A percentile compares a stretch with the other conserved stretches of the same genome.
phyloP scores from a whole-genome alignment of 1,140 invertebrate species.

The Myzus persicae region DNA sequence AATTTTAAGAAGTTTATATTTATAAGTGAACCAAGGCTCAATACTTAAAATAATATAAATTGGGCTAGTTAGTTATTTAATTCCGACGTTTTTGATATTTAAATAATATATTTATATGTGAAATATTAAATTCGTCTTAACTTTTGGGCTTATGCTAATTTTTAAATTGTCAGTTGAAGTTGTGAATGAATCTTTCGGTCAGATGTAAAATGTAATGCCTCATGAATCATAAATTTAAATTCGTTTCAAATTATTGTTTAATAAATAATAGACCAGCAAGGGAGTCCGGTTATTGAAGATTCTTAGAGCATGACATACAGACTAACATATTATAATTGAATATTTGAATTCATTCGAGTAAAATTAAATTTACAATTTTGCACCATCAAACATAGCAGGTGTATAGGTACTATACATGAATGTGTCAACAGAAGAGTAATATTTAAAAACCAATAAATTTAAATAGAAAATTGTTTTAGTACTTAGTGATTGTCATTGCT shows the following conservation, averaged over 20 bases:
- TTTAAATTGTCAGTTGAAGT: background rate
- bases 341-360: background rate
- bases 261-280: too few species aligned
- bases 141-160: background rate
- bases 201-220: background rate
- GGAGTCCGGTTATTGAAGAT: background rate
- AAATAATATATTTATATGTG: conserved; percentile 19
- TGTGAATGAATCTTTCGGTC: background rate
- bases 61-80: background rate
- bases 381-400: background rate
- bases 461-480: background rate
- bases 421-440: too few species aligned
- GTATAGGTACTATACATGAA: too few species aligned
- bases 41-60: background rate
- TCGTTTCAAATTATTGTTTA: background rate
- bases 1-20: background rate
- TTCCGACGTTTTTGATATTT: background rate
- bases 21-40: background rate
- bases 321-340: background rate
- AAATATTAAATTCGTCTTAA: background rate
- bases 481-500: background rate
- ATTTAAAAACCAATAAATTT: background rate
- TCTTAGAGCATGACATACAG: background rate
- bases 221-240: background rate
- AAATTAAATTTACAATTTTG: background rate